Percentiles rank a stretch among this genome's conserved stretches.
Conservation (phyloP, 2,797 vertebrate species). For the Argyrosomus regius region DNA sequence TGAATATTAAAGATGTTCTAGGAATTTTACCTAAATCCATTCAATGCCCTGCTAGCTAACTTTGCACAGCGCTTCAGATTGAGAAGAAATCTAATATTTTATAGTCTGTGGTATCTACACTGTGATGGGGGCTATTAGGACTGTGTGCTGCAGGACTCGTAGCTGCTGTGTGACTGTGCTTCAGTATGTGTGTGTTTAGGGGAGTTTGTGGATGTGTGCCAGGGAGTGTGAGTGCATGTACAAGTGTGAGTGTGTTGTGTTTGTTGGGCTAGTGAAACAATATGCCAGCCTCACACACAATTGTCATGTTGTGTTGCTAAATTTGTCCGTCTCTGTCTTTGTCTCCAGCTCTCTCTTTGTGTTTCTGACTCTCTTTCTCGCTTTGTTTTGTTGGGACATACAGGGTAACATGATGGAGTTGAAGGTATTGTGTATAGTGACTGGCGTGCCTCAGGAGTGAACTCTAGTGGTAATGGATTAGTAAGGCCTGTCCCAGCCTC, state of each 20-base stretch:
- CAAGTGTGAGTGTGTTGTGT: conserved; percentile 54
- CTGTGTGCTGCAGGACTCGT: conserved; percentile 66
- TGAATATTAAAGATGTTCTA: conserved; percentile 74
- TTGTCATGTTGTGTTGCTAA: conserved; percentile 66
- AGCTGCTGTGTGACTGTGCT: conserved; percentile 63
- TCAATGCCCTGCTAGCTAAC: conserved; percentile 74
- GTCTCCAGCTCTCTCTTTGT: conserved; percentile 49
- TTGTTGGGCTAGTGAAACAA: conserved; percentile 64
- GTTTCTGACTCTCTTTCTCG: conserved; percentile 36
- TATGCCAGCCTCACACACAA: conserved; percentile 70
- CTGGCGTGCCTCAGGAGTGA: conserved; percentile 47
- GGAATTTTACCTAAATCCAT: conserved; percentile 68
- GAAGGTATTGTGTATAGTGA: conserved; percentile 43
- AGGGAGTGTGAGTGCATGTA: conserved; percentile 45
- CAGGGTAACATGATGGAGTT: conserved; percentile 72
- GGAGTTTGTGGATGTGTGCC: conserved; percentile 17
- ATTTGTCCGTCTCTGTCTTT: conserved; percentile 56
- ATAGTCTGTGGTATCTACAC: conserved; percentile 79
- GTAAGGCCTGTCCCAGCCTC: conserved; percentile 72
- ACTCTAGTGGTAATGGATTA: conserved; percentile 29
- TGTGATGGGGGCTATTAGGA: conserved; percentile 76
- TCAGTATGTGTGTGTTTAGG: conserved; percentile 33
- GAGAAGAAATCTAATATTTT: conserved; percentile 72
- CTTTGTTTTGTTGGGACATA: conserved; percentile 74
- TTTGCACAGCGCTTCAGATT: conserved; percentile 80